These are phyloP conservation scores for Oostethus manadensis DNA, from an alignment of 2,113 vertebrate species.

Conservation along the genomic window DNA sequence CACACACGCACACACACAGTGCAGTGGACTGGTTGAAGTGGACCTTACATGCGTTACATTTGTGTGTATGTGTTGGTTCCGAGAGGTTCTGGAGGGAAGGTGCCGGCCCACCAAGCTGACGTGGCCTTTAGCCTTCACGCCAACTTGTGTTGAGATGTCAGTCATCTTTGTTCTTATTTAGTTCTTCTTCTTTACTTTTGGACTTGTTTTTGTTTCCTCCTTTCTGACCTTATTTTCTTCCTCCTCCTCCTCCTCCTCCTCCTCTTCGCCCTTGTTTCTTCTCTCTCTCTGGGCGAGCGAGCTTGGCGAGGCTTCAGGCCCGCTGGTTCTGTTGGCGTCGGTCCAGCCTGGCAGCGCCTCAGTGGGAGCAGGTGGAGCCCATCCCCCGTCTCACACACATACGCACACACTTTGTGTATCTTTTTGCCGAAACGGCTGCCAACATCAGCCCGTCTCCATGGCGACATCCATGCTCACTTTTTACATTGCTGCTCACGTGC, in stretches of 20 bases:
- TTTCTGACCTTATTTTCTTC: background rate
- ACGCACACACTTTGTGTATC: slow-evolving; percentile 22
- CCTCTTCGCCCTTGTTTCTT: slow-evolving; percentile 9
- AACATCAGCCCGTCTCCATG: slow-evolving; percentile 51
- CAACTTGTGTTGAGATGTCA: background rate
- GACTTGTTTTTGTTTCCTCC: background rate
- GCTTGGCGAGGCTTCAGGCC: slow-evolving; percentile 46
- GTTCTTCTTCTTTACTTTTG: background rate
- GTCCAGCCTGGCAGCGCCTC: slow-evolving; percentile 62
- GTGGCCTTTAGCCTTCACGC: background rate
- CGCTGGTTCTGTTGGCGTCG: slow-evolving; percentile 47
- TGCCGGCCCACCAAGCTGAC: no score
- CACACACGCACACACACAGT: slow-evolving; percentile 5
- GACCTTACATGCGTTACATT: background rate
- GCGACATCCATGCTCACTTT: slow-evolving; percentile 30
- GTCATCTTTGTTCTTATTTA: background rate
- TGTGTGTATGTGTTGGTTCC: background rate
- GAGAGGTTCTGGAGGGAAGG: no score
- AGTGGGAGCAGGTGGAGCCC: slow-evolving; percentile 60
- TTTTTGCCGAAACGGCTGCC: slow-evolving; percentile 31
- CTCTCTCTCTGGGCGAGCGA: slow-evolving; percentile 30
- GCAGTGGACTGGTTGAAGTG: no score
- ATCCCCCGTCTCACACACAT: slow-evolving; percentile 21
- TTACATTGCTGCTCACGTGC: slow-evolving; percentile 42
- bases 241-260: background rate